Evolutionary conservation across 1,140 invertebrate genomes (phyloP), one percentile per base, ranked within the genome.

Genomic region (Meloidogyne hapla): DNA sequence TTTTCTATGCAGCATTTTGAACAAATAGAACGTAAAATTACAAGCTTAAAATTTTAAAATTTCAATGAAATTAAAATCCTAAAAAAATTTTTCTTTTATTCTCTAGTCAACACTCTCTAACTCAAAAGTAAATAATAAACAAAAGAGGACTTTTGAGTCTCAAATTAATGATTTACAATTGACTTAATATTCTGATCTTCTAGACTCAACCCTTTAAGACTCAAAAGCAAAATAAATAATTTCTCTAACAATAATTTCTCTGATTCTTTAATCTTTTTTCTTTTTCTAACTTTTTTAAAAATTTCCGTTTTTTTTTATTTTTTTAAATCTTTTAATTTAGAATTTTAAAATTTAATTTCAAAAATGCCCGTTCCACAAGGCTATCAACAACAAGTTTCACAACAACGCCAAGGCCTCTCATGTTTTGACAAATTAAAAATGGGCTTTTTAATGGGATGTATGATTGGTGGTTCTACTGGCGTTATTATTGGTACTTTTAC

Each of bases 341-440:
- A n/a, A 38, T 45, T 8, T 40, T n/a, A 4, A 25, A 25, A 25
- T 21, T 28, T 28, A 69, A 40, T 1, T 45, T 18, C 0, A 71
- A 61, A 61, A 48, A 77, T 81, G 80, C 70, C 82, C 6, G 81
- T 83, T 28, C 81, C 81, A 2, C 67, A 76, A 65, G 80, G 80
- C 21, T 84, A 83, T 73, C 82, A 81, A 64, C 74, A 66, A 26
- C 48, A 56, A 56, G 67, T 82, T 56, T 21, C 69, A 8, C 67
- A 65, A 9, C 75, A 67, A 18, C 38, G 45, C 1, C 45, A 77
- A 81, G 82, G 82, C 15, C 80, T 77, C 26, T 76, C 80, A 23
- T 83, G 82, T 62, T 77, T 84, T 65, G 75, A 82, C 63, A 83
- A 83, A 64, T 64, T 83, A 5, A 83, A 83, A 61, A 79, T 84